These are phyloP conservation scores for Agriopis leucophaearia DNA, from an alignment of 2,888 invertebrate species.

Conservation along the genomic window DNA sequence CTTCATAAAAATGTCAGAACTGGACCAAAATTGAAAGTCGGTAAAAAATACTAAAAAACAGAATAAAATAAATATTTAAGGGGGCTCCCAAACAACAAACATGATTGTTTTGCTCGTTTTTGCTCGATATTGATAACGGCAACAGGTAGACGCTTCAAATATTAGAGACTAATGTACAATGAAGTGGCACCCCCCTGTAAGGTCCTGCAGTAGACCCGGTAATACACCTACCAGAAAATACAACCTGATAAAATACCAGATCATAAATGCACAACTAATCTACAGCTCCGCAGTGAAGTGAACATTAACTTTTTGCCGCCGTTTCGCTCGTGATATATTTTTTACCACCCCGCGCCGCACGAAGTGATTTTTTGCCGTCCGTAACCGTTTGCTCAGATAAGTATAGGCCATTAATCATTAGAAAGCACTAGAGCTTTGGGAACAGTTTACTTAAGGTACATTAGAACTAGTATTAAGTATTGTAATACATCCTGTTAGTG, in stretches of 20 bases:
- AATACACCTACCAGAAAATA: neutral
- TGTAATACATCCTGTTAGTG: neutral
- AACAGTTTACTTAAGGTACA: constrained; percentile 12
- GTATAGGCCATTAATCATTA: constrained; percentile 32
- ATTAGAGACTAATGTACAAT: no score
- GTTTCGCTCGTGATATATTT: constrained; percentile 21
- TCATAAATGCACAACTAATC: constrained; percentile 22
- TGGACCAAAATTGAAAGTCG: no score
- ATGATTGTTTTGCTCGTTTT: no score
- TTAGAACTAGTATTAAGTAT: neutral
- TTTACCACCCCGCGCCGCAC: constrained; percentile 21
- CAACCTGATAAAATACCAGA: neutral
- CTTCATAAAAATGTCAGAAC: no score
- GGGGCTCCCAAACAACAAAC: no score
- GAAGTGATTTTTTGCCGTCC: constrained; percentile 33
- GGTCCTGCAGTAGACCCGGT: no score
- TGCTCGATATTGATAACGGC: no score
- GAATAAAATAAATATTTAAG: no score
- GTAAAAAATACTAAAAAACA: no score
- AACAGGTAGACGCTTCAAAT: no score
- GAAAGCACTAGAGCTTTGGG: neutral
- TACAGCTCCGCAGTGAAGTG: constrained; percentile 12
- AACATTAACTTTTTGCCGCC: constrained; percentile 32
- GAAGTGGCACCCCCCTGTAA: no score
- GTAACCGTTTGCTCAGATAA: constrained; percentile 33